phyloP scores from a whole-genome alignment of 2,113 vertebrate species.

The Dryoscopus gambensis region DNA sequence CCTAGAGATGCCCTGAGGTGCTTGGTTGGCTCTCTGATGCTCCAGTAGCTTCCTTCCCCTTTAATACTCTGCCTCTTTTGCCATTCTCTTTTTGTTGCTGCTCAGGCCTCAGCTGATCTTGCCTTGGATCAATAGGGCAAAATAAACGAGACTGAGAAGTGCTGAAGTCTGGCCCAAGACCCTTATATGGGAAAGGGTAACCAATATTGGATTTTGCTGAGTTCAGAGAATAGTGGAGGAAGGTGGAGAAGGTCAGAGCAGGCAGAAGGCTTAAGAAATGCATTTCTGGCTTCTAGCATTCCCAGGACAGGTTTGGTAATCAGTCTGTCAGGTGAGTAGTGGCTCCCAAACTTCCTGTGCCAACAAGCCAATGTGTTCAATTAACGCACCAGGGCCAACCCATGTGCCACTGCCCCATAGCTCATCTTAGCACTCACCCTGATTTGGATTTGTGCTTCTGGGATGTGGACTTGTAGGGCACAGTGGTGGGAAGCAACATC shows the following conservation, averaged over 20 bases:
- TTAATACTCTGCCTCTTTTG: background rate
- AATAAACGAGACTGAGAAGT: background rate
- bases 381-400: background rate
- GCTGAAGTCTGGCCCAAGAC: background rate
- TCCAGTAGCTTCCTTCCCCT: background rate
- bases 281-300: background rate
- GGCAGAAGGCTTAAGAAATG: background rate
- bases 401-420: background rate
- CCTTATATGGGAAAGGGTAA: background rate
- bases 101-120: background rate
- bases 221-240: background rate
- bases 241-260: background rate
- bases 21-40: background rate
- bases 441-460: background rate
- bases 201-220: background rate
- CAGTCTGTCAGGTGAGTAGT: background rate
- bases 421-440: background rate
- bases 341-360: background rate
- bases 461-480: background rate
- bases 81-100: background rate
- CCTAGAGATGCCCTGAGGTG: background rate
- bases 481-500: background rate
- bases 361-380: background rate
- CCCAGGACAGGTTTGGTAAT: background rate
- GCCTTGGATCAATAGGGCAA: conserved; percentile 18